These are phyloP conservation scores for Apogon hyalosoma DNA, from an alignment of 2,797 vertebrate species.

Conservation along the genomic window DNA sequence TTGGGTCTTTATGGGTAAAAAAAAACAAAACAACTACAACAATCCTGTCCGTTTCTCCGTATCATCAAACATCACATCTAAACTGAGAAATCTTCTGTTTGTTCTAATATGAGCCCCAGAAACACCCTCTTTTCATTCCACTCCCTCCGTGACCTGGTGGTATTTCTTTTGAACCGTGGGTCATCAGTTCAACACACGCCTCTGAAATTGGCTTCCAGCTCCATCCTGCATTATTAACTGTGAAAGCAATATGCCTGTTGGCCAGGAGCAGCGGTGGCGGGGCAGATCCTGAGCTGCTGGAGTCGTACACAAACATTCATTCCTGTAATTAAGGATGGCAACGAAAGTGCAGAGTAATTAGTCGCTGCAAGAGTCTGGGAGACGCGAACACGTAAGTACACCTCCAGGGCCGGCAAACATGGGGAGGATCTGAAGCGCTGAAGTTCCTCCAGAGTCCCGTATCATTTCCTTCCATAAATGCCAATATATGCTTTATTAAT, in stretches of 20 bases:
- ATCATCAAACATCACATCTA: conserved; percentile 11
- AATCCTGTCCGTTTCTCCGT: conserved; percentile 1
- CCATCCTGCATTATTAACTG: conserved; percentile 55
- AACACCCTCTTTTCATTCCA: conserved; percentile 21
- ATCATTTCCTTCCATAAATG: conserved; percentile 39
- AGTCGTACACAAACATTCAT: conserved; percentile 53
- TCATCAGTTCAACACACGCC: conserved; percentile 68
- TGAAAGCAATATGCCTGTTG: conserved; percentile 47
- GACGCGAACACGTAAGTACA: conserved; percentile 26
- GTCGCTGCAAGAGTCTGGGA: conserved; percentile 28
- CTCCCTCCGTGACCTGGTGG: conserved; percentile 34
- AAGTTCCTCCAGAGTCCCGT: conserved; percentile 38
- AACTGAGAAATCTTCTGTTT: neutral
- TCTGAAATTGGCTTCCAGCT: conserved; percentile 58
- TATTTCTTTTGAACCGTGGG: conserved; percentile 38
- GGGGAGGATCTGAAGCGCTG: conserved; percentile 39
- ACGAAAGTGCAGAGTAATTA: conserved; percentile 64
- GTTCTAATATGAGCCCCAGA: neutral
- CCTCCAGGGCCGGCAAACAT: conserved; percentile 22
- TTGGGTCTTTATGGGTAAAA: no score
- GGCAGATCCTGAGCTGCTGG: conserved; percentile 48
- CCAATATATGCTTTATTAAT: conserved; percentile 42
- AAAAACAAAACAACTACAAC: no score
- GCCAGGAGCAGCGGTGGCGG: conserved; percentile 24
- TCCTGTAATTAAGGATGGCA: conserved; percentile 64